phyloP scores from a whole-genome alignment of 1,140 invertebrate species.

The Scaptomyza montana region DNA sequence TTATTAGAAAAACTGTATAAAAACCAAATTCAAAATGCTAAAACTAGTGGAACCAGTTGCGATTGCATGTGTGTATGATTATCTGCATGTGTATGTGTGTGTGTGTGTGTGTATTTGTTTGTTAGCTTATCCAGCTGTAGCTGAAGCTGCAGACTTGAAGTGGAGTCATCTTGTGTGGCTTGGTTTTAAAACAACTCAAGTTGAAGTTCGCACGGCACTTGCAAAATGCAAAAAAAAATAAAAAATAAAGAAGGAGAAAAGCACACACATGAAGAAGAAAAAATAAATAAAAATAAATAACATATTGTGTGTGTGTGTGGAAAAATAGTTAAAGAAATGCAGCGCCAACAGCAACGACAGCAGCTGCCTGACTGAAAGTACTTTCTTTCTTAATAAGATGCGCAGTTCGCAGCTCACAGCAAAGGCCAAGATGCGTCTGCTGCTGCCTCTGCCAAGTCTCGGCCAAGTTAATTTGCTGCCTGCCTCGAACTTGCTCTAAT shows the following conservation, averaged over 20 bases:
- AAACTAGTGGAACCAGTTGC: slow-evolving; percentile 71
- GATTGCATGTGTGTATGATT: background rate
- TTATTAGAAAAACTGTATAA: slow-evolving; percentile 53
- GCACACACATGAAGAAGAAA: slow-evolving; percentile 29
- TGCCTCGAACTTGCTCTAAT: slow-evolving; percentile 79
- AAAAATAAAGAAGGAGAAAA: slow-evolving; percentile 14
- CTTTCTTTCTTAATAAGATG: slow-evolving; percentile 82
- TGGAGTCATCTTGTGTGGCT: slow-evolving; percentile 74
- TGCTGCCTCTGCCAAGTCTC: slow-evolving; percentile 32
- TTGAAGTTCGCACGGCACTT: slow-evolving; percentile 79
- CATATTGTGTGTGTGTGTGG: slow-evolving; percentile 59
- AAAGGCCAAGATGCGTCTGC: slow-evolving; percentile 33
- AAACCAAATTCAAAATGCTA: slow-evolving; percentile 34
- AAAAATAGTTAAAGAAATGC: slow-evolving; percentile 59
- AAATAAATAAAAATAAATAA: slow-evolving; percentile 45
- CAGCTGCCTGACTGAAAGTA: slow-evolving; percentile 77
- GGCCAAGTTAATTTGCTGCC: slow-evolving; percentile 76
- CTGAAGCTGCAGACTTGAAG: slow-evolving; percentile 23
- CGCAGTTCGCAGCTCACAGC: slow-evolving; percentile 68
- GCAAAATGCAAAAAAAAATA: slow-evolving; percentile 58
- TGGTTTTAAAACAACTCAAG: slow-evolving; percentile 55
- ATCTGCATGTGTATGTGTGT: background rate
- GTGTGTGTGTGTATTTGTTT: slow-evolving; percentile 1
- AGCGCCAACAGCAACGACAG: slow-evolving; percentile 37
- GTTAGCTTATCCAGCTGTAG: background rate